phyloP scores from a whole-genome alignment of 1,140 invertebrate genomes.

The Cryptotermes secundus region DNA sequence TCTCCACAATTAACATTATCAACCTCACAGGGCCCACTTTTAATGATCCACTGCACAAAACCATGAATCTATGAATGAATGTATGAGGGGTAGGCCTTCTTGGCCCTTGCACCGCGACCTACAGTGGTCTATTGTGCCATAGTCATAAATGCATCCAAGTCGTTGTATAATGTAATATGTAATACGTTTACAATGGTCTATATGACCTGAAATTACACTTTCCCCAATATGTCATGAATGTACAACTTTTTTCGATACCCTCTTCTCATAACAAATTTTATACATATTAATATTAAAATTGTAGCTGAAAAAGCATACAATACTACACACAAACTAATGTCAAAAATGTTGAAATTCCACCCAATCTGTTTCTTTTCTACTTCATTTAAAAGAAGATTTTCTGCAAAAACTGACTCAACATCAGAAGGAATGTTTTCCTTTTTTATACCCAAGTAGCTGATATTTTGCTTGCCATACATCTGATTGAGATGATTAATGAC shows the following conservation, averaged over 20 bases:
- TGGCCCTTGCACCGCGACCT: no score
- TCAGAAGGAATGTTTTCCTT: constrained; percentile 36
- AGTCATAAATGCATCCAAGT: not conserved
- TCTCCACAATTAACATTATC: not conserved
- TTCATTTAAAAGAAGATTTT: constrained; percentile 42
- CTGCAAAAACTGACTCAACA: constrained; percentile 40
- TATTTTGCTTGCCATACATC: constrained; percentile 65
- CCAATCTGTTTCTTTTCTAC: constrained; percentile 47
- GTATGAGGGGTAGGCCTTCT: no score
- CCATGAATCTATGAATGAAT: no score
- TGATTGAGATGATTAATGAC: constrained; percentile 74
- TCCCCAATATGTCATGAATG: constrained; percentile 61
- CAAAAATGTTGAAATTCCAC: constrained; percentile 63
- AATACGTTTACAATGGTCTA: not conserved
- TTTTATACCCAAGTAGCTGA: constrained; percentile 50
- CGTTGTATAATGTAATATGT: not conserved
- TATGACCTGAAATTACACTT: constrained; percentile 50
- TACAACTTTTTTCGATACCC: constrained; percentile 69
- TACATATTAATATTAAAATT: constrained; percentile 73
- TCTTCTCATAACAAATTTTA: constrained; percentile 69
- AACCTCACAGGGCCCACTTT: not conserved
- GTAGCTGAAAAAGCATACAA: constrained; percentile 67
- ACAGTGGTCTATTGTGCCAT: no score
- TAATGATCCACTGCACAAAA: not conserved
- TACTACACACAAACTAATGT: constrained; percentile 73